A percentile compares a stretch with the other conserved stretches of the same genome.
phyloP scores from a whole-genome alignment of 2,888 invertebrate genomes.

The Xanthorhoe spadicearia region DNA sequence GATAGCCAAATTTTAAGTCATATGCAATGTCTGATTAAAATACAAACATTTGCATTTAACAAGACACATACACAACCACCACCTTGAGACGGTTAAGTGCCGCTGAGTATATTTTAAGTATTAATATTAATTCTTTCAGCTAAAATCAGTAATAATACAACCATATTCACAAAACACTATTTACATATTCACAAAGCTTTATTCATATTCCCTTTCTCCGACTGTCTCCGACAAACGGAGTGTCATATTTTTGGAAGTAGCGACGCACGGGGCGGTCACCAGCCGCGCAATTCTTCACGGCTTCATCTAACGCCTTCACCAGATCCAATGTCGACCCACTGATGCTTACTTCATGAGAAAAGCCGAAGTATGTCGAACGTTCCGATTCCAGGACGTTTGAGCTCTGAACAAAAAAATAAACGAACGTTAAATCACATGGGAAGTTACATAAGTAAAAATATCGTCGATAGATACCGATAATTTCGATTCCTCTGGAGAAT shows the following conservation, averaged over 20 bases:
- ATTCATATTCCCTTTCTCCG: constrained; percentile 14
- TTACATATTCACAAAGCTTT: constrained; percentile 1
- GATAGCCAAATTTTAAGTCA: too few relatives aligned
- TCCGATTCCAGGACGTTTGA: constrained; percentile 62
- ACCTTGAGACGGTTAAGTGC: too few relatives aligned
- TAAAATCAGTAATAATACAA: neutral
- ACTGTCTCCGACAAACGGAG: constrained; percentile 57
- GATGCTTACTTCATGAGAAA: constrained; percentile 57
- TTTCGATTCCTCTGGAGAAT: too few relatives aligned
- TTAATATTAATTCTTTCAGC: neutral
- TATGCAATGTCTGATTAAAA: too few relatives aligned
- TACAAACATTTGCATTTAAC: too few relatives aligned
- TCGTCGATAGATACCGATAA: too few relatives aligned
- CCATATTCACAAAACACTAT: constrained; percentile 2
- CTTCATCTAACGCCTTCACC: constrained; percentile 56
- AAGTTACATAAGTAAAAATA: too few relatives aligned
- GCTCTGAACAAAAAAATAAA: constrained; percentile 48
- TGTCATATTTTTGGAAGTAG: constrained; percentile 67
- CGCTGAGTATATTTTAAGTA: too few relatives aligned
- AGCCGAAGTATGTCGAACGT: constrained; percentile 66
- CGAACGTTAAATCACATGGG: too few relatives aligned
- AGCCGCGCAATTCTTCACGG: constrained; percentile 48
- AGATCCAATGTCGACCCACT: constrained; percentile 59
- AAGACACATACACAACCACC: too few relatives aligned
- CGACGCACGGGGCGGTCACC: constrained; percentile 68